Percentiles rank a stretch among this genome's conserved stretches.
Conservation (phyloP, 2,113 vertebrate species). For the Toxostoma redivivum region DNA sequence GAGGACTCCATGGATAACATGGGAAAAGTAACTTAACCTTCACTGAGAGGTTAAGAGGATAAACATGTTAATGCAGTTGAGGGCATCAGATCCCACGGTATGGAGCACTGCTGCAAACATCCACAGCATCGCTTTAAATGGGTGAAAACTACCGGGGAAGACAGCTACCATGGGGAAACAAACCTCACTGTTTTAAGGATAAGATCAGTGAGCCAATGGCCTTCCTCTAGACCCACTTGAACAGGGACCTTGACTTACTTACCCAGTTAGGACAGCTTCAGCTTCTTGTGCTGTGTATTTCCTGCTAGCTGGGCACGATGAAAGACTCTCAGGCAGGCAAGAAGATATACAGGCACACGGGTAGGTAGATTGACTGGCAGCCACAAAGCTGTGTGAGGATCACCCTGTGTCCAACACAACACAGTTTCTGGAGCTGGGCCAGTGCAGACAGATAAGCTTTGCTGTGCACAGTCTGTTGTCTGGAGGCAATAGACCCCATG, state of each 20-base stretch:
- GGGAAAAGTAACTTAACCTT: not conserved
- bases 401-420: not conserved
- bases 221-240: not conserved
- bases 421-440: not conserved
- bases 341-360: not conserved
- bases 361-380: not conserved
- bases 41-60: not conserved
- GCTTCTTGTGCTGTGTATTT: not conserved
- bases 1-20: not conserved
- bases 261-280: not conserved
- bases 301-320: not conserved
- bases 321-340: not conserved
- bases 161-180: not conserved
- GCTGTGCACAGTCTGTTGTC: not conserved
- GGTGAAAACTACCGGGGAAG: not conserved
- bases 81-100: not conserved
- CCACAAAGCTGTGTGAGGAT: not conserved
- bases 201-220: not conserved
- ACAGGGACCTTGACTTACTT: not conserved
- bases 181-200: not conserved
- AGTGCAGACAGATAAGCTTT: not conserved
- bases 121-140: not conserved
- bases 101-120: not conserved
- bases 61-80: not conserved
- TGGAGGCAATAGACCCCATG: not conserved